phyloP scores from a whole-genome alignment of 2,888 invertebrate species.

The Nephrotoma appendiculata region DNA sequence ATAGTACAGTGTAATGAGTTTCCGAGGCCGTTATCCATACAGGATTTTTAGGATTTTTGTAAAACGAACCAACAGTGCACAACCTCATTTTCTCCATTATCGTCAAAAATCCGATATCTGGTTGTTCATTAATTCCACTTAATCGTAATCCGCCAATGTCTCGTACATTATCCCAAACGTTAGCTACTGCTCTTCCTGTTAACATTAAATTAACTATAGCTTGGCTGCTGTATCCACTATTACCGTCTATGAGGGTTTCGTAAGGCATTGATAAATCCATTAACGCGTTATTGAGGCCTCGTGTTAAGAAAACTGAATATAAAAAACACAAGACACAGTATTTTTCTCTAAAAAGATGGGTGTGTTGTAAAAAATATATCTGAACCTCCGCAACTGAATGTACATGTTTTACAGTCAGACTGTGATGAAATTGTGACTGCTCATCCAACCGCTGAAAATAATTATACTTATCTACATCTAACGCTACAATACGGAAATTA shows the following conservation, averaged over 20 bases:
- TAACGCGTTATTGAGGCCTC: constrained; percentile 63
- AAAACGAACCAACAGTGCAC: constrained; percentile 85
- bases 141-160: constrained; percentile 62
- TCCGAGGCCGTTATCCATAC: constrained; percentile 91
- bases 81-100: constrained; percentile 86
- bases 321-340: constrained; percentile 75
- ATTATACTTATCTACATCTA: neutral
- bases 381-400: constrained; percentile 55
- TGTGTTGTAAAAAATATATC: constrained; percentile 57
- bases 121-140: constrained; percentile 70
- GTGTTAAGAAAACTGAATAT: constrained; percentile 81
- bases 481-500: constrained; percentile 46
- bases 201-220: constrained; percentile 86
- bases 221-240: constrained; percentile 86
- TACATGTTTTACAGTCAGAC: constrained; percentile 44
- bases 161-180: constrained; percentile 85
- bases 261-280: constrained; percentile 72
- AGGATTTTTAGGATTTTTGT: constrained; percentile 82
- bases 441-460: constrained; percentile 14
- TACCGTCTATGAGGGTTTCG: constrained; percentile 77
- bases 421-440: constrained; percentile 44
- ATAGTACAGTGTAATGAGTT: constrained; percentile 66
- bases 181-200: constrained; percentile 78
- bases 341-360: constrained; percentile 54
- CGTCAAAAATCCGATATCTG: constrained; percentile 81